A percentile compares a stretch with the other conserved stretches of the same genome.
Evolutionary conservation across 2,797 vertebrate species (phyloP).

Genomic region (Sebastes matsubarae): DNA sequence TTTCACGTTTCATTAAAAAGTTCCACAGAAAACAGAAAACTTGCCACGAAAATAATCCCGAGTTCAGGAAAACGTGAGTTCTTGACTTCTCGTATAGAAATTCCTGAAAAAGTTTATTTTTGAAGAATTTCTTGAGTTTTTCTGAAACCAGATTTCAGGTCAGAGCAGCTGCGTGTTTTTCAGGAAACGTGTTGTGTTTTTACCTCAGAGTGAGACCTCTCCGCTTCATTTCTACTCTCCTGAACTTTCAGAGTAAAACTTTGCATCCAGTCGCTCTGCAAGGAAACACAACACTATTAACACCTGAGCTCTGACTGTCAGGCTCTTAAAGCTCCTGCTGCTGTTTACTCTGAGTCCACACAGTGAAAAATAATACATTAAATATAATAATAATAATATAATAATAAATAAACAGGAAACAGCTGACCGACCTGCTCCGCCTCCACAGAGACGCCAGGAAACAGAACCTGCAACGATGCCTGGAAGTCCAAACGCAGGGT

Average conservation of each 20-base stretch:
- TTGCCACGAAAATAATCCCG: too few species aligned
- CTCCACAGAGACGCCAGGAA: constrained; percentile 77
- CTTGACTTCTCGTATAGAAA: too few species aligned
- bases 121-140: too few species aligned
- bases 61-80: too few species aligned
- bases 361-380: background rate
- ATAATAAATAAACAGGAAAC: background rate
- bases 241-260: constrained; percentile 80
- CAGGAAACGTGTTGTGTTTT: background rate
- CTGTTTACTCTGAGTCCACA: background rate
- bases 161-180: too few species aligned
- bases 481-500: constrained; percentile 69
- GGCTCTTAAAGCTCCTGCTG: background rate
- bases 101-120: too few species aligned
- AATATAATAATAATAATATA: background rate
- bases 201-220: constrained; percentile 68
- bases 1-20: too few species aligned
- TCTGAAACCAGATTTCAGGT: too few species aligned
- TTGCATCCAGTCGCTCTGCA: constrained; percentile 84
- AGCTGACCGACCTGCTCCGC: constrained; percentile 79
- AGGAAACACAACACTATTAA: background rate
- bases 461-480: constrained; percentile 74
- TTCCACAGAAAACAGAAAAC: too few species aligned
- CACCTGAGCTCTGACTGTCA: background rate
- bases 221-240: constrained; percentile 18